A percentile compares a stretch with the other conserved stretches of the same genome.
Evolutionary conservation across 2,113 vertebrate genomes (phyloP).

Genomic region (Triplophysa dalaica): DNA sequence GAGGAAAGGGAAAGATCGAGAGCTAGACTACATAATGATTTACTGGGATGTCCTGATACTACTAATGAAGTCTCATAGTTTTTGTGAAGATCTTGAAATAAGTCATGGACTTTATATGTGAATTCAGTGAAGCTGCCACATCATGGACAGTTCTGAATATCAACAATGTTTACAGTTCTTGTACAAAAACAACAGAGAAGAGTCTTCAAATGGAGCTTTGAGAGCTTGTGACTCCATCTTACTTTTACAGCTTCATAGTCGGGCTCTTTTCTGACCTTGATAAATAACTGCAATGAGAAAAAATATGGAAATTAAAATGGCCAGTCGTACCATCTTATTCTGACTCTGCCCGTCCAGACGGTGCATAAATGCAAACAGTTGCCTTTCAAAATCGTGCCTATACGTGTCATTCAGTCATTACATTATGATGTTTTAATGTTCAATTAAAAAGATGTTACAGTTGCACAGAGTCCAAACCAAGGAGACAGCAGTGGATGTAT

Average conservation of each 20-base stretch:
- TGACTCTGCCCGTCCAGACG: background rate
- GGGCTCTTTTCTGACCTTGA: too few species aligned
- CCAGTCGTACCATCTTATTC: background rate
- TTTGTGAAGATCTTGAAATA: background rate
- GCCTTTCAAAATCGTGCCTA: slow-evolving; percentile 13
- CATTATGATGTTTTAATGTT: slow-evolving; percentile 2
- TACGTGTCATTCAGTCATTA: background rate
- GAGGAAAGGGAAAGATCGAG: slow-evolving; percentile 26
- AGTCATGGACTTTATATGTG: background rate
- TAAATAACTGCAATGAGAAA: background rate
- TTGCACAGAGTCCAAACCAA: too few species aligned
- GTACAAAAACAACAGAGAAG: background rate
- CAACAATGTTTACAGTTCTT: slow-evolving; percentile 13
- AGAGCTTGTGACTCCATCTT: background rate
- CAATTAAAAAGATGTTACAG: background rate
- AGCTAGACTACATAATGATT: background rate
- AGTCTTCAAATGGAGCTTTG: background rate
- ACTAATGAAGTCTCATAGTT: background rate
- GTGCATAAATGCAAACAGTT: slow-evolving; percentile 3
- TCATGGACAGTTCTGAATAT: slow-evolving; percentile 1
- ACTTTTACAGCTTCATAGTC: background rate
- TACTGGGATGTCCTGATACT: background rate
- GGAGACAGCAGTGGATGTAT: too few species aligned
- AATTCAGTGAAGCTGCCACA: background rate
- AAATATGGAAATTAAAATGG: background rate